Evolutionary conservation across 1,140 invertebrate species (phyloP).

Genomic region (Euwallacea similis): DNA sequence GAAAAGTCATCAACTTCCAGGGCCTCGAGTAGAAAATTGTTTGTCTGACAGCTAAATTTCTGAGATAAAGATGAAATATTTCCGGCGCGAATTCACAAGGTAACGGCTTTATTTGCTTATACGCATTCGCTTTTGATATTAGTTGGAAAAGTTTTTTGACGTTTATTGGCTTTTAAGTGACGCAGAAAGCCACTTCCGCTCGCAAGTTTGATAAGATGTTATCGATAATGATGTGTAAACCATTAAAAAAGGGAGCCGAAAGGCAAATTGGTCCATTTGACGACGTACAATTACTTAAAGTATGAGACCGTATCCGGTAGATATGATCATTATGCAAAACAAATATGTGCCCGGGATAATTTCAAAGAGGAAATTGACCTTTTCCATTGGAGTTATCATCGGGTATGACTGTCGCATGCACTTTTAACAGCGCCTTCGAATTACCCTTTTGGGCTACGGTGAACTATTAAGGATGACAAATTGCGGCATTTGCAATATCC

Average conservation of each 20-base stretch:
- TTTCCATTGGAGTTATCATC: constrained; percentile 15
- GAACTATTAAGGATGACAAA: constrained; percentile 37
- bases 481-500: constrained; percentile 13
- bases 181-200: too few species aligned
- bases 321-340: constrained; percentile 33
- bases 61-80: constrained; percentile 6
- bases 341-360: constrained; percentile 26
- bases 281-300: too few species aligned
- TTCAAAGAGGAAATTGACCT: constrained; percentile 30
- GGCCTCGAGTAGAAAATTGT: constrained; percentile 7
- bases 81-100: constrained; percentile 5
- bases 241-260: too few species aligned
- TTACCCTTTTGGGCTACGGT: background rate
- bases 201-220: too few species aligned
- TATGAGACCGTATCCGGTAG: background rate
- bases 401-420: constrained; percentile 25
- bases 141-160: constrained; percentile 5
- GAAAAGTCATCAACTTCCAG: constrained; percentile 9
- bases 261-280: too few species aligned
- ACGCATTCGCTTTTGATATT: background rate
- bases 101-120: constrained; percentile 8
- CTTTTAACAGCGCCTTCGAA: constrained; percentile 26
- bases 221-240: too few species aligned
- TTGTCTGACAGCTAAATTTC: constrained; percentile 10
- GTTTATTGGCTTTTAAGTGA: constrained; percentile 6